Evolutionary conservation across 2,888 invertebrate genomes (phyloP).

Genomic region (Chloroclysta siterata): DNA sequence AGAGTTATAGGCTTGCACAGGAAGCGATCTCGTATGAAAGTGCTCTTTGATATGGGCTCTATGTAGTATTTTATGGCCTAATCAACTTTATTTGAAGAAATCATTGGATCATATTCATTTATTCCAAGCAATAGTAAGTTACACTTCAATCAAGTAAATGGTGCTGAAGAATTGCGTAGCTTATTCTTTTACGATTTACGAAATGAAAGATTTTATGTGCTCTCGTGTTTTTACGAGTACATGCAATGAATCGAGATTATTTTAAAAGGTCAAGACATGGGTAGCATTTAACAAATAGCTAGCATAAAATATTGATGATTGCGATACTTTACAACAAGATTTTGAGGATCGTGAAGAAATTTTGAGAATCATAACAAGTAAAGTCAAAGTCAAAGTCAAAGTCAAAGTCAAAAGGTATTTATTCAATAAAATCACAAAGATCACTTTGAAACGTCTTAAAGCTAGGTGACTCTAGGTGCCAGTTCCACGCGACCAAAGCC

Average conservation of each 20-base stretch:
- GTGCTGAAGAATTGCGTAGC: constrained; percentile 33
- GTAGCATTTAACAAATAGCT: background rate
- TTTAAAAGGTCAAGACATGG: constrained; percentile 2
- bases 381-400: too few species aligned
- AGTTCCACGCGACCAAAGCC: too few species aligned
- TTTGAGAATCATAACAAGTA: too few species aligned
- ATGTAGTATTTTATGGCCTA: constrained; percentile 55
- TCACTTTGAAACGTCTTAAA: too few species aligned
- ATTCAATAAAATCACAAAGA: too few species aligned
- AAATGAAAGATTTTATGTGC: constrained; percentile 46
- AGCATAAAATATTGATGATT: background rate
- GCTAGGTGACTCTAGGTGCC: too few species aligned
- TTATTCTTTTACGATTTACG: constrained; percentile 33
- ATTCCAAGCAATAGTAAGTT: constrained; percentile 39
- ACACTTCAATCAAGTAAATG: constrained; percentile 40
- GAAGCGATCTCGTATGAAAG: constrained; percentile 53
- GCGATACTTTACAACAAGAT: too few species aligned
- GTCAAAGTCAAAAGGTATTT: too few species aligned
- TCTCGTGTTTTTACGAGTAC: constrained; percentile 44
- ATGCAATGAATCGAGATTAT: constrained; percentile 16
- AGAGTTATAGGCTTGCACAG: constrained; percentile 59
- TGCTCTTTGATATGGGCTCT: constrained; percentile 56
- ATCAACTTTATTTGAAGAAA: constrained; percentile 53
- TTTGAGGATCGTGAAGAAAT: too few species aligned
- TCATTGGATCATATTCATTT: constrained; percentile 45